Evolutionary conservation across 1,140 invertebrate genomes (phyloP).

Genomic region (Babylonia areolata): DNA sequence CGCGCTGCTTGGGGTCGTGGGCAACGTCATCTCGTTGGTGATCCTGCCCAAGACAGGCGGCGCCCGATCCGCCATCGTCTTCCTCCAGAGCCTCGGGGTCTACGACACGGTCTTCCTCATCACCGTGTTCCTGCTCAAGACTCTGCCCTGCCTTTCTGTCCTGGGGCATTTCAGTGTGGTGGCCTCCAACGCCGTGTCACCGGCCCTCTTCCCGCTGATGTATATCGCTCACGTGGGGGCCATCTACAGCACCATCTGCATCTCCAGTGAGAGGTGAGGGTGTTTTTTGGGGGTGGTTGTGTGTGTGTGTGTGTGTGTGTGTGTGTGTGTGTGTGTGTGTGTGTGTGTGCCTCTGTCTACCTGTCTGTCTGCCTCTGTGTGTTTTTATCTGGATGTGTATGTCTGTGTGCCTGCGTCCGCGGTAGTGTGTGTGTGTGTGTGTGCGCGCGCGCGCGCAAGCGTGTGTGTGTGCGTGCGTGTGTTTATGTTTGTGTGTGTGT

Average conservation of each 20-base stretch:
- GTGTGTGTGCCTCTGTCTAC: too few species aligned
- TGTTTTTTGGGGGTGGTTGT: not conserved
- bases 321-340: not conserved
- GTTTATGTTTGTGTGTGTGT: too few species aligned
- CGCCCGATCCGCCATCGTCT: constrained; percentile 31
- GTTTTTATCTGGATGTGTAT: too few species aligned
- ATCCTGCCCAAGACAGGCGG: constrained; percentile 42
- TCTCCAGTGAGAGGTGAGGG: constrained; percentile 38
- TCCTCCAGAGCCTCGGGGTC: constrained; percentile 37
- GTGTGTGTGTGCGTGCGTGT: too few species aligned
- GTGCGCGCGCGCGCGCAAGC: too few species aligned
- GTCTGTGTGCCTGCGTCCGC: not conserved
- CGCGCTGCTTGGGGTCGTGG: constrained; percentile 28
- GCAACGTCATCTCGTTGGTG: constrained; percentile 34
- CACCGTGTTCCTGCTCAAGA: constrained; percentile 28
- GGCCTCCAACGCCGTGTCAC: constrained; percentile 37
- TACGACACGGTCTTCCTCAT: constrained; percentile 41
- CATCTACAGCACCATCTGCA: constrained; percentile 40
- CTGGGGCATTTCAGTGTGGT: constrained; percentile 35
- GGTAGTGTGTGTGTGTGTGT: constrained; percentile 14
- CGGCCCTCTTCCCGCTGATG: constrained; percentile 28
- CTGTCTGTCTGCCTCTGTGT: too few species aligned
- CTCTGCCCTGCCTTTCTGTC: constrained; percentile 29
- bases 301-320: constrained; percentile 1
- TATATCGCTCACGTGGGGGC: constrained; percentile 39